Conservation (phyloP, 2,113 vertebrate genomes). For the Rhea pennata region DNA sequence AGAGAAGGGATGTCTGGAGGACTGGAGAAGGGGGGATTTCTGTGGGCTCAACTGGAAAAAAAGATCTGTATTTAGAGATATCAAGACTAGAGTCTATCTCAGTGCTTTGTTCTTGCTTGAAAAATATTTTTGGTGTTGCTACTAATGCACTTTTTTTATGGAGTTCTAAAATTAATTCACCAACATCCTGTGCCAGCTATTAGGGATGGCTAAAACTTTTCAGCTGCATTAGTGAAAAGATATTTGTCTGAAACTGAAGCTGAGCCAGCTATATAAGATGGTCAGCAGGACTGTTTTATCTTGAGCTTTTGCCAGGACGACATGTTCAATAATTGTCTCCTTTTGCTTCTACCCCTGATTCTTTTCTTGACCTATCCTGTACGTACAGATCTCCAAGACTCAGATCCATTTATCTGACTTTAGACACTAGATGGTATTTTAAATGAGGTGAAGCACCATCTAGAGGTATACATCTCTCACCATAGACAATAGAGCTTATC, state of each 20-base stretch:
- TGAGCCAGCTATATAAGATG: background rate
- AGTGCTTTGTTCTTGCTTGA: background rate
- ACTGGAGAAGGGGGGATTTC: background rate
- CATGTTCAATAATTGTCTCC: rapidly evolving
- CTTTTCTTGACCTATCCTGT: background rate
- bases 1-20: background rate
- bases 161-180: conserved; percentile 23
- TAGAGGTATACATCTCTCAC: background rate
- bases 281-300: background rate
- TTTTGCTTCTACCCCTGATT: background rate
- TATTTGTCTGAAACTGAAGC: background rate
- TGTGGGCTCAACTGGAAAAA: background rate
- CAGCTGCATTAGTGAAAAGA: background rate
- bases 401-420: background rate
- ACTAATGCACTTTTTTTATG: background rate
- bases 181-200: background rate
- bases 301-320: background rate
- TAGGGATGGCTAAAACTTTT: background rate
- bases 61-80: background rate
- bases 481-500: background rate
- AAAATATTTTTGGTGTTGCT: background rate
- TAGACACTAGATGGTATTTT: background rate
- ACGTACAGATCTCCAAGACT: rapidly evolving
- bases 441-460: background rate
- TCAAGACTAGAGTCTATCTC: background rate